Percentiles rank a stretch among this genome's conserved stretches.
phyloP scores from a whole-genome alignment of 2,797 vertebrate genomes.

The Prionace glauca region DNA sequence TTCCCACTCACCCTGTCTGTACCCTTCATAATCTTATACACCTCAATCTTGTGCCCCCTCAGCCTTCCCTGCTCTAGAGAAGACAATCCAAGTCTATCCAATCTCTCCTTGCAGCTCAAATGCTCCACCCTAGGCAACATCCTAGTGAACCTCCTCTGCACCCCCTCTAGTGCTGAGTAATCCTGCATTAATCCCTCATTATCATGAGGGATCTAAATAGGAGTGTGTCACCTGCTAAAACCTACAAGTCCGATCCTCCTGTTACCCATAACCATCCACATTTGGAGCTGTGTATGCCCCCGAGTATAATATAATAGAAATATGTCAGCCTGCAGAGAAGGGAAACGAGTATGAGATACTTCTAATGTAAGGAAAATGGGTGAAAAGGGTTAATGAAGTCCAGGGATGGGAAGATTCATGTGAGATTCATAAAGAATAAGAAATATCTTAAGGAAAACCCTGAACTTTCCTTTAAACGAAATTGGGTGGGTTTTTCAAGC shows the following conservation, averaged over 20 bases:
- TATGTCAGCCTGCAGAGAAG: not conserved
- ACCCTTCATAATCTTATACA: too few species aligned
- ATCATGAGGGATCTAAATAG: not conserved
- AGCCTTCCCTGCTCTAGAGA: too few species aligned
- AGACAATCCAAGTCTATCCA: too few species aligned
- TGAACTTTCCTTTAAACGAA: not conserved
- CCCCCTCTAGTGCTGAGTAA: not conserved
- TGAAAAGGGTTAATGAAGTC: not conserved
- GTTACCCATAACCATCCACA: too few species aligned
- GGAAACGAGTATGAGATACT: not conserved
- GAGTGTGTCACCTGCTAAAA: not conserved
- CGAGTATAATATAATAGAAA: too few species aligned
- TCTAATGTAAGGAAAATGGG: not conserved
- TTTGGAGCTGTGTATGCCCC: too few species aligned
- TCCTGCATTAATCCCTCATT: not conserved
- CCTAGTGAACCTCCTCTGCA: too few species aligned
- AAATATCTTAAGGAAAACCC: not conserved
- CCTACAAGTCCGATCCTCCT: not conserved
- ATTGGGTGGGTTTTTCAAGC: not conserved
- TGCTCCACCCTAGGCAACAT: too few species aligned
- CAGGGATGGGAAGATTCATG: not conserved
- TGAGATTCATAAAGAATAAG: not conserved
- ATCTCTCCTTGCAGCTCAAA: too few species aligned
- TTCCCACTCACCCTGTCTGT: too few species aligned
- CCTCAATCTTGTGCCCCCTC: too few species aligned